These are phyloP conservation scores for Polypedilum pembai DNA, from an alignment of 1,140 invertebrate genomes.

Conservation along the genomic window DNA sequence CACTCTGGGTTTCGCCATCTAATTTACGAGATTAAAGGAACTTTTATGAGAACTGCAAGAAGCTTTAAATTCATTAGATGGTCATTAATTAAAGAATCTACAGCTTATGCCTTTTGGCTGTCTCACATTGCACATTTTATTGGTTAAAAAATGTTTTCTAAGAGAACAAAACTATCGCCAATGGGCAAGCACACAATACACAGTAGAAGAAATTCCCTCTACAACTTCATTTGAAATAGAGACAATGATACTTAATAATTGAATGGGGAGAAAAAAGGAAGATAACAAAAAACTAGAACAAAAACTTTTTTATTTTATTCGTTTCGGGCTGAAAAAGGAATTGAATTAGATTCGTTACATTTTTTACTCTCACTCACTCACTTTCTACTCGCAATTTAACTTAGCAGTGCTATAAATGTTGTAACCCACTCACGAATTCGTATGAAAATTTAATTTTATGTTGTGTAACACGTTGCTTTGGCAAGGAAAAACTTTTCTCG, in stretches of 20 bases:
- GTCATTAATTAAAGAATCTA: neutral
- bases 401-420: too few species aligned
- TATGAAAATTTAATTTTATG: slow-evolving; percentile 39
- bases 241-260: slow-evolving; percentile 13
- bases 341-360: neutral
- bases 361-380: neutral
- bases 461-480: slow-evolving; percentile 20
- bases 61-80: neutral
- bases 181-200: too few species aligned
- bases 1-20: neutral
- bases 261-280: neutral
- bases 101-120: neutral
- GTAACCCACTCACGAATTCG: slow-evolving; percentile 24
- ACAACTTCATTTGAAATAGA: neutral
- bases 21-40: slow-evolving; percentile 14
- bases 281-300: neutral
- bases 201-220: neutral
- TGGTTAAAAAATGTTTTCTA: too few species aligned
- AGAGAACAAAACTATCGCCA: too few species aligned
- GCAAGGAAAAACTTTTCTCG: too few species aligned
- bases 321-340: neutral
- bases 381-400: neutral
- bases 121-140: neutral
- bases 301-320: neutral
- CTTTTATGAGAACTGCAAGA: slow-evolving; percentile 11